Base-by-base conservation (phyloP, 2,113 vertebrate genomes). In the Apodemus sylvaticus region DNA sequence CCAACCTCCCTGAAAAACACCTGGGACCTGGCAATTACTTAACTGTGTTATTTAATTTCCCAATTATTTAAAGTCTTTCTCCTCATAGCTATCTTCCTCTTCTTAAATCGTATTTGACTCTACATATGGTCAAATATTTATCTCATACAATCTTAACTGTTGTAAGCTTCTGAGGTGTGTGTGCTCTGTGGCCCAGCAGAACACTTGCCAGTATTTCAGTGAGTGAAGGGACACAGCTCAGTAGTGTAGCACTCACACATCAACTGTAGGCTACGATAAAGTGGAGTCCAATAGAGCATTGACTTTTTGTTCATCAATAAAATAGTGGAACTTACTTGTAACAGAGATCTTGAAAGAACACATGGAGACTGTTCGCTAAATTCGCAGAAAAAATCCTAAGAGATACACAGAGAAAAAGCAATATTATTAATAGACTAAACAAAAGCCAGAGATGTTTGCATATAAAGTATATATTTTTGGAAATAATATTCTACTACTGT, bases 331-430 rank as follows among this genome's bases (percentile, higher is more conserved):
- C 98, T 98, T 98, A 99, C 99, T 98, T 99, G 99, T 96, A 99
- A 99, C 17, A 99, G 98, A 92, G 99, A 99, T 98, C 99, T 99
- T 97, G 99, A 99, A 92, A 99, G 99, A 94, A 99, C 99, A 98
- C 99, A 99, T 1, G 99, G 99, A 51, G 99, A 99, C 55, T 99
- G 99, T 95, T 99, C 99, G 97, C 99, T 99, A 98, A 99, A 99
- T 97, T 99, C 99, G 99, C 99, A 99, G 98, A 99, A 99, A 97
- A 99, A 99, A 96, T 99, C 99, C 99, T 99, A 91, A 93, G 16
- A 91, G 62, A 96, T 29, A 68, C 87, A 97, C 2, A 85, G 48
- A 60, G 51, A 89, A 96, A 17, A 93, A 85, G 9, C 62, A 64
- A 70, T 31, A n/a, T 95, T 90, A 98, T 78, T 95, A 95, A 91